Conservation (phyloP, 2,888 invertebrate genomes). For the Calephelis perditalis region DNA sequence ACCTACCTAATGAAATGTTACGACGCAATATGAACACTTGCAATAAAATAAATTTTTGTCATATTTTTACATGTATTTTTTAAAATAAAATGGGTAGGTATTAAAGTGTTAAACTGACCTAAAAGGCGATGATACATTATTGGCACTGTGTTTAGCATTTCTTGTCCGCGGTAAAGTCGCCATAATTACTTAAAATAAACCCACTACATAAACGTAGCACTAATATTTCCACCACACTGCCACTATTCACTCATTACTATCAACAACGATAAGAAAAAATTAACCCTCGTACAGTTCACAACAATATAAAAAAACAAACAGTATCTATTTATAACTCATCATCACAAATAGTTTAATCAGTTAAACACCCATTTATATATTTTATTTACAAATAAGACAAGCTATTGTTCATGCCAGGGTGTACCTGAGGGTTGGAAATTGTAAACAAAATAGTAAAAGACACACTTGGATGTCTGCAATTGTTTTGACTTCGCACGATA, state of each 20-base stretch:
- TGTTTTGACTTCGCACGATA: constrained; percentile 29
- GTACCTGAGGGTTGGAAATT: background rate
- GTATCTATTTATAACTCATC: background rate
- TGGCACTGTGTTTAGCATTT: constrained; percentile 52
- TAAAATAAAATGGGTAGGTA: no score
- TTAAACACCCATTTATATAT: background rate
- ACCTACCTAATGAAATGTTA: no score
- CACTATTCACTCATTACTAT: background rate
- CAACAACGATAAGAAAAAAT: no score
- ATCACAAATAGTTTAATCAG: background rate
- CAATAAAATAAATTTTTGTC: no score
- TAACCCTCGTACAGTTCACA: no score
- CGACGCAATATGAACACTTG: no score
- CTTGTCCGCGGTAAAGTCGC: constrained; percentile 69
- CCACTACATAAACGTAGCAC: constrained; percentile 17
- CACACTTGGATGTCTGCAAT: constrained; percentile 21
- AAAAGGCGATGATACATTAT: constrained; percentile 57
- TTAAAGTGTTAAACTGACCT: constrained; percentile 42
- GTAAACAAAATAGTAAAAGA: constrained; percentile 20
- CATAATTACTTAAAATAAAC: constrained; percentile 37
- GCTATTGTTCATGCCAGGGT: background rate
- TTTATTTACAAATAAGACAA: constrained; percentile 4
- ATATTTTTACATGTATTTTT: no score
- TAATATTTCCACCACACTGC: constrained; percentile 30
- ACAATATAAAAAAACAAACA: no score